These are phyloP conservation scores for Myopa tessellatipennis DNA, from an alignment of 2,888 invertebrate species.

Conservation along the genomic window DNA sequence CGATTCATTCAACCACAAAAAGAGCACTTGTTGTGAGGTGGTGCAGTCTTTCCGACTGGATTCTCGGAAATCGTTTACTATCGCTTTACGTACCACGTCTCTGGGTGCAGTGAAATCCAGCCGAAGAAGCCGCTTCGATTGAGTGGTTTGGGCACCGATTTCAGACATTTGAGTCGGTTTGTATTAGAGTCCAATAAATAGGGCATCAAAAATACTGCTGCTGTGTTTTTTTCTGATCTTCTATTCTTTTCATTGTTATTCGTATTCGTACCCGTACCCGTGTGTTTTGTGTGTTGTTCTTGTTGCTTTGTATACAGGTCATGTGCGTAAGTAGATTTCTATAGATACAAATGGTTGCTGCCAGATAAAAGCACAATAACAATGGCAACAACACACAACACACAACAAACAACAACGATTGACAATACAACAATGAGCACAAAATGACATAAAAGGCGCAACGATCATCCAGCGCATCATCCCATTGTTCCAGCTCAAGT, in stretches of 20 bases:
- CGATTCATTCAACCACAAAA: too few species aligned
- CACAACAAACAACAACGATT: not conserved
- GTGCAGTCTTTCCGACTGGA: too few species aligned
- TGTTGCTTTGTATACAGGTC: constrained; percentile 30
- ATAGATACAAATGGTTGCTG: constrained; percentile 17
- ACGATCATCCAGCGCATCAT: constrained; percentile 10
- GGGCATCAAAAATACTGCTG: not conserved
- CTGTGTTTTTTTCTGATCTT: not conserved
- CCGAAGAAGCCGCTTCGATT: too few species aligned
- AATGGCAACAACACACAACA: not conserved
- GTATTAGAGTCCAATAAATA: not conserved
- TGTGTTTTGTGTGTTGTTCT: not conserved
- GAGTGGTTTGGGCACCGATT: too few species aligned
- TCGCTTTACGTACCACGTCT: too few species aligned
- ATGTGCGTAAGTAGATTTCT: constrained; percentile 28
- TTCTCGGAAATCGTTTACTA: too few species aligned
- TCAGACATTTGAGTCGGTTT: too few species aligned
- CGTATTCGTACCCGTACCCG: not conserved
- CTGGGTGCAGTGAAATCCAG: too few species aligned
- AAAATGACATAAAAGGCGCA: constrained; percentile 33
- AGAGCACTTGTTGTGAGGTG: too few species aligned
- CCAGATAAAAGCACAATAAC: constrained; percentile 20
- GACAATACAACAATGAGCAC: not conserved
- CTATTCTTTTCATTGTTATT: constrained; percentile 19
- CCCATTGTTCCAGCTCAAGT: constrained; percentile 36